These are phyloP conservation scores for Planococcus citri DNA, from an alignment of 1,140 invertebrate genomes.

Conservation along the genomic window DNA sequence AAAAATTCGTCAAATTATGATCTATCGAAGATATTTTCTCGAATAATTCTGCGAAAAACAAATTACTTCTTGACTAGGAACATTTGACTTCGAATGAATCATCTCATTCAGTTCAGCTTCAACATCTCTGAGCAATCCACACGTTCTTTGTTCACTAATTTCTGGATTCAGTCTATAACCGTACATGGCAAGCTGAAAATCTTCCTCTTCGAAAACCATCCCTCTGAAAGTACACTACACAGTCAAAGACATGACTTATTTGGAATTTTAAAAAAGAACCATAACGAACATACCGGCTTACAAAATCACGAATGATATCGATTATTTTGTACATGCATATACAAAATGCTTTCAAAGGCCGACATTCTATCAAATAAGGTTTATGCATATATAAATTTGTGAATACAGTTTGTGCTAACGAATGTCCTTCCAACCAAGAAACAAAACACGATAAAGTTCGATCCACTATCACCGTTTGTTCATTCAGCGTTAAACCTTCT, in stretches of 20 bases:
- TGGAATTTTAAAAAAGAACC: conserved; percentile 10
- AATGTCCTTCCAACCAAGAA: conserved; percentile 90
- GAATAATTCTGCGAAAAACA: background rate
- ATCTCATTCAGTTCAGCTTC: conserved; percentile 63
- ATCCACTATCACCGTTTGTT: conserved; percentile 84
- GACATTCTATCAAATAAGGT: conserved; percentile 71
- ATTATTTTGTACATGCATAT: conserved; percentile 80
- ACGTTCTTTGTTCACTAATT: conserved; percentile 66
- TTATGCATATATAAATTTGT: conserved; percentile 93
- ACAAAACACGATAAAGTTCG: conserved; percentile 82
- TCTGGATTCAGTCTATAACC: conserved; percentile 77
- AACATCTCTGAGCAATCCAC: conserved; percentile 73
- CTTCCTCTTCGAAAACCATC: conserved; percentile 86
- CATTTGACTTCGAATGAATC: conserved; percentile 12
- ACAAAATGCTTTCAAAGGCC: conserved; percentile 71
- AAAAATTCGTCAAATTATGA: conserved; percentile 26
- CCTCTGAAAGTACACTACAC: conserved; percentile 34
- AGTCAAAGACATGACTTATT: conserved; percentile 14
- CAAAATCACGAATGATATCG: conserved; percentile 78
- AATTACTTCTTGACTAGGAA: background rate
- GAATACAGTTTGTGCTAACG: conserved; percentile 91
- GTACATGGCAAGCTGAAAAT: conserved; percentile 87
- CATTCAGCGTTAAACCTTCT: conserved; percentile 52
- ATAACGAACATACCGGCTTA: conserved; percentile 51
- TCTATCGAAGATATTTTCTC: background rate